Base-by-base conservation (phyloP, 1,140 invertebrate species). In the Himalopsyche phryganea region DNA sequence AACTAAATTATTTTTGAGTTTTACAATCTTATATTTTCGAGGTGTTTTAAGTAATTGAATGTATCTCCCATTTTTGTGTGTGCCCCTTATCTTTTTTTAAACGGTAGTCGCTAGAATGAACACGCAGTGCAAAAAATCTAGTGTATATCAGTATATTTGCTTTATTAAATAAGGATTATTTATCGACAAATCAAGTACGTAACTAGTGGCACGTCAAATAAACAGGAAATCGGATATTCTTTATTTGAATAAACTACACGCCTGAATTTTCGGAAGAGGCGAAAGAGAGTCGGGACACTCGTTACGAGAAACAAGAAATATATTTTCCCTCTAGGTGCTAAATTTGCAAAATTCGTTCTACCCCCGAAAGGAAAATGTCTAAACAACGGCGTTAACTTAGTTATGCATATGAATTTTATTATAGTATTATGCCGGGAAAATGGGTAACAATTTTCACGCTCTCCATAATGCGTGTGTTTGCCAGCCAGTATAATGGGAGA, bases 341-440 rank as follows among this genome's bases (percentile, higher is more conserved):
- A 57, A 62, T 62, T 62, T 52, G 52, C 48, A 56, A 48, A 50
- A 49, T 50, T 50, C 41, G 40, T 33, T 41, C 18, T 5, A 45
- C 41, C 28, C 28, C 50, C 38, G 10, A 17, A 38, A 28, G 56
- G 46, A 58, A 58, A 52, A 58, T 40, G 54, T 62, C 60, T 63
- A 63, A 63, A 58, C 60, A 63, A 63, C 58, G 55, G 55, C 60
- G 60, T 52, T 63, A 63, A 59, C 61, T 59, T 52, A 59, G 61
- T 63, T 63, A 63, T 59, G 61, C 61, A 63, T 63, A 63, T 63
- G 61, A 63, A 63, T 63, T 63, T 63, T 63, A 63, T 63, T 63
- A 63, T 56, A 42, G 53, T 59, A 63, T 63, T 63, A 59, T 63
- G 40, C 50, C 56, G 32, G 49, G 60, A 44, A 63, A 63, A 54